Evolutionary conservation across 1,140 invertebrate genomes (phyloP), one percentile per base, ranked within the genome.

Genomic region (Medauroidea extradentata): DNA sequence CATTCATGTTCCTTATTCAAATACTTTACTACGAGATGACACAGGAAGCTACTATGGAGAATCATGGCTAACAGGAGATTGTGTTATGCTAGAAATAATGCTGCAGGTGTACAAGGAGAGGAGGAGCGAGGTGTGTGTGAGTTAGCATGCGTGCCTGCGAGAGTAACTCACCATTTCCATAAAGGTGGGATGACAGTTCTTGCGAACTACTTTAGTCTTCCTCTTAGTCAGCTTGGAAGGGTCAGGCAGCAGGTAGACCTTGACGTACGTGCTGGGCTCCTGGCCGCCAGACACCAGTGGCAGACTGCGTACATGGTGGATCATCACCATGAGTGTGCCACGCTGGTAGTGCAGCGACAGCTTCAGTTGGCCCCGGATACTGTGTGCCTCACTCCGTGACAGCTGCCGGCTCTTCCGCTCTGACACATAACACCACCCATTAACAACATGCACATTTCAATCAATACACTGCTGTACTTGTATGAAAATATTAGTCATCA

Each of bases 101-200:
- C 5, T 11, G 29, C 29, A 11, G 29, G 29, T 4, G 11, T 4
- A 34, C 5, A 11, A 34, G n/a, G 29, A 34, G 29, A 34, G 29
- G 29, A 34, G 29, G 11, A 11, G 29, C 29, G 4, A 34, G 11
- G 11, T 34, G 29, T 11, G 29, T 4, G 29, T 7, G 29, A 34
- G 29, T 7, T 4, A 34, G 29, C 5, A 11, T 7, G 29, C 4
- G 29, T 4, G 29, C 4, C 5, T n/a, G 27, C 3, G 14, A 50
- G 2, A 19, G 21, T 34, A 16, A 42, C 41, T 79, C 76, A 95
- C 91, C 89, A 94, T 94, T 84, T 98, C 95, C 93, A 98, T 98
- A 76, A 95, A 99, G 23, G 93, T 95, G 7, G 95, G 95, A 79
- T 97, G 91, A 70, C 90, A 93, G 71, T 91, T 95, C 67, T 89